Percentiles rank a stretch among this genome's conserved stretches.
Conservation (phyloP, 2,797 vertebrate genomes). For the Bovichtus variegatus region DNA sequence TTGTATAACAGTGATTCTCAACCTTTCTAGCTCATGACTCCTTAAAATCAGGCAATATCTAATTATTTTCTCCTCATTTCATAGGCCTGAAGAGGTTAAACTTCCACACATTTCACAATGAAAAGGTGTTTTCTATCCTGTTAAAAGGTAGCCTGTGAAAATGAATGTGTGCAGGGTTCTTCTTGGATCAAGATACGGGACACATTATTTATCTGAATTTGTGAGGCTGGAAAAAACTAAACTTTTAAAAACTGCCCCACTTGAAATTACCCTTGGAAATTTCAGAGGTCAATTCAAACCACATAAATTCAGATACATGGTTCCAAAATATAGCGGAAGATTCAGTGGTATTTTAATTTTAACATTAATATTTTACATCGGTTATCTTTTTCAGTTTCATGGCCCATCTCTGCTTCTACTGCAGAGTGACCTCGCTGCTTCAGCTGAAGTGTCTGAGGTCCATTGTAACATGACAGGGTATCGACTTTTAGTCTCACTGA, state of each 20-base stretch:
- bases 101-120: too few relatives aligned
- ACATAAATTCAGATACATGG: background rate
- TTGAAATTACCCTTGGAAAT: too few relatives aligned
- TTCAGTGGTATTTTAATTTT: background rate
- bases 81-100: too few relatives aligned
- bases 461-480: slow-evolving; percentile 35
- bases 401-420: background rate
- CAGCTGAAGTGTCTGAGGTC: slow-evolving; percentile 5
- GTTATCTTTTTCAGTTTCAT: background rate
- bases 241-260: background rate
- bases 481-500: slow-evolving; percentile 16
- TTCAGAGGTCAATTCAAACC: background rate
- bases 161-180: too few relatives aligned
- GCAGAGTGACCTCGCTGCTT: slow-evolving; percentile 3
- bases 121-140: too few relatives aligned
- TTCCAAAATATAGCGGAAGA: too few relatives aligned
- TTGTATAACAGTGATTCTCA: too few relatives aligned
- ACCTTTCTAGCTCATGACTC: background rate
- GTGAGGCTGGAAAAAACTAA: background rate
- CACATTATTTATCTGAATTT: background rate
- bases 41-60: background rate
- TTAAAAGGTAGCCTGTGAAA: too few relatives aligned
- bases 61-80: too few relatives aligned
- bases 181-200: background rate
- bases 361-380: background rate